A percentile compares a stretch with the other conserved stretches of the same genome.
These are phyloP conservation scores for Cyanoliseus patagonus DNA, from an alignment of 2,113 vertebrate genomes.

Conservation along the genomic window DNA sequence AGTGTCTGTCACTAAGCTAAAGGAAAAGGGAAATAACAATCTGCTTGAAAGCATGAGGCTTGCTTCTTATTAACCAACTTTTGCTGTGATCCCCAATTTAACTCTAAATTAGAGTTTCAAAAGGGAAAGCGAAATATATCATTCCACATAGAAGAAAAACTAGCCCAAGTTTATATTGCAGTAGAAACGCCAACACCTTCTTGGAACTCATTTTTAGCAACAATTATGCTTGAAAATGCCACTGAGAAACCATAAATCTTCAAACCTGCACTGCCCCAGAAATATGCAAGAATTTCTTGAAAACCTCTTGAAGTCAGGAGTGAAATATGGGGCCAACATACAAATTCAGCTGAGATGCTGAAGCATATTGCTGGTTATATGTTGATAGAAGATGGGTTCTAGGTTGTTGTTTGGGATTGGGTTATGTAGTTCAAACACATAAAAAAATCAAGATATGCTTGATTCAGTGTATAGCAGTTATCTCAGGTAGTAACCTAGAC, in stretches of 20 bases:
- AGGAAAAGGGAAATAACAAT: background rate
- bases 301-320: background rate
- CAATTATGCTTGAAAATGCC: background rate
- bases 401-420: background rate
- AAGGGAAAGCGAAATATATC: background rate
- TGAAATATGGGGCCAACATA: background rate
- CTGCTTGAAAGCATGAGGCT: background rate
- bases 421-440: background rate
- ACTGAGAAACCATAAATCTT: background rate
- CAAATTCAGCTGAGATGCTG: background rate
- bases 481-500: background rate
- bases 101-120: background rate
- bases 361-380: background rate
- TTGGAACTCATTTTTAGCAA: background rate
- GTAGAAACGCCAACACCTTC: background rate
- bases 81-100: rapidly evolving
- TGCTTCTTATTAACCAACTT: background rate
- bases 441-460: background rate
- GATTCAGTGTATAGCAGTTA: background rate
- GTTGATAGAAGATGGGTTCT: background rate
- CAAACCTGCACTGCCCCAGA: background rate
- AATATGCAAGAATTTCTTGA: background rate
- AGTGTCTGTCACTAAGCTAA: background rate
- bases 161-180: background rate
- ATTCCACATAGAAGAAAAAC: background rate